Base-by-base conservation (phyloP, 2,888 invertebrate genomes). In the Lasioglossum vierecki region DNA sequence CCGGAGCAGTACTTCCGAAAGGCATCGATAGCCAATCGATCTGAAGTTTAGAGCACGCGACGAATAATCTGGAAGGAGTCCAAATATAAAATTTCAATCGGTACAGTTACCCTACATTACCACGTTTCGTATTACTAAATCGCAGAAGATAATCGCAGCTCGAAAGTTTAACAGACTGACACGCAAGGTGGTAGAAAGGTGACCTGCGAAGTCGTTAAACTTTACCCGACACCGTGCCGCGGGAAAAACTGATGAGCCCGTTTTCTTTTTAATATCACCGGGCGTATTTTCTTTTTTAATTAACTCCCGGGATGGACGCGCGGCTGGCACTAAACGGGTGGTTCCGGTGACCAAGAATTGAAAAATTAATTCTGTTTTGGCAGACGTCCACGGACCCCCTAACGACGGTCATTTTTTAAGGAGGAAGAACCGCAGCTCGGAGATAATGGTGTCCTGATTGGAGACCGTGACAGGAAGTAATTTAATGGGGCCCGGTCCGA, bases 401-500 rank as follows among this genome's bases (percentile, higher is more conserved):
- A 76, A 70, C 70, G 39, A 41, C 22, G 39, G 70, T 22, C n/a
- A 41, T 41, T 70, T n/a, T 70, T 70, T 70, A 70, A 41, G 70
- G 41, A 70, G 13, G 39, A 60, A 68, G 35, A 57, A 41, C 44
- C 68, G 39, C 46, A 4, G 49, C 11, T 26, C 26, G 26, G 44
- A 35, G 72, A 83, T 76, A 72, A 82, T 83, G 30, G 15, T 5
- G 53, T 18, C 49, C 22, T 66, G 71, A 26, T 53, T 66, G 46
- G 15, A 6, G 5, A 15, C 77, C 77, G 44, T 22, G n/a, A 18
- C 82, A 44, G 44, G 22, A n/a, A 82, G 72, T 18, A 76, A 66
- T 82, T 83, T 39, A 76, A 76, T 15, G 30, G 44, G 18, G 1
- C 35, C 57, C 13, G 13, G 3, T 60, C 60, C 39, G 6, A 22